Evolutionary conservation across 2,888 invertebrate genomes (phyloP), one percentile per base, ranked within the genome.

Genomic region (Erebia epiphron): DNA sequence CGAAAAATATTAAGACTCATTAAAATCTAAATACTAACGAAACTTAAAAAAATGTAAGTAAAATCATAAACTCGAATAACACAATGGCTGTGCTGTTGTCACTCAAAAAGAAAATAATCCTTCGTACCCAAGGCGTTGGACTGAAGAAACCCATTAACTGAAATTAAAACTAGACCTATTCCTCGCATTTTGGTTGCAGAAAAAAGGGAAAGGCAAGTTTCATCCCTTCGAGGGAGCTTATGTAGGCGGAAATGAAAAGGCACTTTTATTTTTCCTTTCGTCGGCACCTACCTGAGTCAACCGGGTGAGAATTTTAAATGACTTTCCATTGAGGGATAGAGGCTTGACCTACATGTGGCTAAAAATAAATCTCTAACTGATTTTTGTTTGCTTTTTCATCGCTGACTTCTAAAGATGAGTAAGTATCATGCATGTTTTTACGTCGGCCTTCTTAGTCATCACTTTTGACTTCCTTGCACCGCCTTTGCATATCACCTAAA

Each of bases 251-350:
- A 67, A 58, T 57, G 46, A 65, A 62, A 62, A 70, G 65, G 49
- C 10, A 49, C 62, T 70, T 70, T 73, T 73, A 73, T 71, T 68
- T 68, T 46, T 50, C 54, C 52, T 54, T 61, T 14, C 61, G 65
- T 43, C 18, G 57, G 43, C 62, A 73, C 61, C 68, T 68, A 70
- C 61, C 68, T 61, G 70, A 70, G 65, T 62, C 57, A 70, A 66
- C 68, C 57, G 70, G 65, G 65, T 70, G 68, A 68, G 70, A 73
- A 70, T 68, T 67, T 73, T 68, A 73, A 73, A 68, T 65, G 66
- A 68, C 61, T 68, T 65, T 68, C 68, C 71, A 71, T 65, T 65
- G 65, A 65, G 64, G 64, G 56, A 73, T 68, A 68, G 71, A 68
- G 16, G 43, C 68, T 71, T 73, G 71, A 69, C 73, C 73, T 71